Percentiles rank a stretch among this genome's conserved stretches.
Evolutionary conservation across 2,113 vertebrate genomes (phyloP).

Genomic region (Pleuronectes platessa): DNA sequence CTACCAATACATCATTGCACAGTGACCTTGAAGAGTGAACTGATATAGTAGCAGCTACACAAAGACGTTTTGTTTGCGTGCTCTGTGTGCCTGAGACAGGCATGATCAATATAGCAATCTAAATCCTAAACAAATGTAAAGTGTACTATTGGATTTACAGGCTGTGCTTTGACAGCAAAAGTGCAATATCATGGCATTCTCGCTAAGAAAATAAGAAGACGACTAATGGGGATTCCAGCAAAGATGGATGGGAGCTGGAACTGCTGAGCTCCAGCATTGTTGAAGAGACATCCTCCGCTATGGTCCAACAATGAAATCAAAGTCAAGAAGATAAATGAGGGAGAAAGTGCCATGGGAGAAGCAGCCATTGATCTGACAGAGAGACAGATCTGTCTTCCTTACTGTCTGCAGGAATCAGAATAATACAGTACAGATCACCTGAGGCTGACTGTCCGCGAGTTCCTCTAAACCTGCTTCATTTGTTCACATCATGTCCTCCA

Average conservation of each 20-base stretch:
- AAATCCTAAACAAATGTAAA: constrained; percentile 13
- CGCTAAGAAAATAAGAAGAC: constrained; percentile 27
- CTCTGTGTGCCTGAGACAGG: background rate
- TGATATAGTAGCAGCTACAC: background rate
- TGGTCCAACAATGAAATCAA: constrained; percentile 59
- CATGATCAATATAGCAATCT: constrained; percentile 29
- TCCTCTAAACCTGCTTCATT: constrained; percentile 16
- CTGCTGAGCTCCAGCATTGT: constrained; percentile 48
- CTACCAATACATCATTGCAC: background rate
- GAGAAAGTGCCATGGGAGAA: constrained; percentile 55
- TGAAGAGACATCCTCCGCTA: constrained; percentile 29
- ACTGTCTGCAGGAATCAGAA: constrained; percentile 51
- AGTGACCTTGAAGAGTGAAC: background rate
- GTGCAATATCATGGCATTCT: constrained; percentile 37
- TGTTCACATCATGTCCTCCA: background rate
- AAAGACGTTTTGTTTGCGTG: constrained; percentile 1
- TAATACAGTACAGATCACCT: constrained; percentile 50
- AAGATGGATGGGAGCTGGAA: constrained; percentile 48
- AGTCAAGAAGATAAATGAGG: constrained; percentile 60
- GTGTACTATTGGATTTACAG: constrained; percentile 32
- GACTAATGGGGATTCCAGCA: constrained; percentile 32
- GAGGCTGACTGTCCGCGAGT: constrained; percentile 23
- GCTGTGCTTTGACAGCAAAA: constrained; percentile 26
- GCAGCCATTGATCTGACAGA: constrained; percentile 61
- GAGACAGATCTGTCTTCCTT: constrained; percentile 64